Base-by-base conservation (phyloP, 2,888 invertebrate genomes). In the Tetranychus truncatus region DNA sequence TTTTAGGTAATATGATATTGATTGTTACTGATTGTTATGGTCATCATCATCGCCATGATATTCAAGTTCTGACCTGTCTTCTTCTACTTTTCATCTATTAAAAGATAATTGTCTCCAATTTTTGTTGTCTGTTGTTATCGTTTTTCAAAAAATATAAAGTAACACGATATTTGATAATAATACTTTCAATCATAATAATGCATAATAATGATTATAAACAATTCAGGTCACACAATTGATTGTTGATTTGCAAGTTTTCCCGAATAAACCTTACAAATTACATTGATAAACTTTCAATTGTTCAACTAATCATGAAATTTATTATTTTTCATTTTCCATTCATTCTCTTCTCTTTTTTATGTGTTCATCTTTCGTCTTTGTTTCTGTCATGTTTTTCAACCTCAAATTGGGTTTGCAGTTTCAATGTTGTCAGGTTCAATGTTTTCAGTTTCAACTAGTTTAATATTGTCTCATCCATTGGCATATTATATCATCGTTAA, bases 91-190 rank as follows among this genome's bases (percentile, higher is more conserved):
- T 15, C 55, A 9, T 55, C 55, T 55, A 15, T 34, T 34, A 34
- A 34, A 34, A 34, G 34, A 34, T 34, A 34, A 34, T 34, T 34
- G 34, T 34, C 34, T 34, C 34, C 34, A 34, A 34, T 34, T 34
- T 34, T 34, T 34, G 34, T 34, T 34, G 34, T 34, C 34, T 34
- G 34, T 34, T 34, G 34, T 34, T 34, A 34, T 34, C 34, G 34
- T 34, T 34, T 34, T 34, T 34, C 34, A 34, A 34, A 34, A 34
- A 34, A 34, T 34, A 55, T 15, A 55, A 55, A 15, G 55, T 55
- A 55, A 55, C 55, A 55, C 55, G 55, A 55, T 55, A 55, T 55
- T 55, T 55, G 55, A 55, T 55, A 55, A 55, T 55, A 55, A 55
- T 55, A 55, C 55, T 55, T 55, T 55, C 34, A 34, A 34, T 34